These are phyloP conservation scores for Drosophila takahashii DNA, from an alignment of 1,140 invertebrate genomes.

Conservation along the genomic window DNA sequence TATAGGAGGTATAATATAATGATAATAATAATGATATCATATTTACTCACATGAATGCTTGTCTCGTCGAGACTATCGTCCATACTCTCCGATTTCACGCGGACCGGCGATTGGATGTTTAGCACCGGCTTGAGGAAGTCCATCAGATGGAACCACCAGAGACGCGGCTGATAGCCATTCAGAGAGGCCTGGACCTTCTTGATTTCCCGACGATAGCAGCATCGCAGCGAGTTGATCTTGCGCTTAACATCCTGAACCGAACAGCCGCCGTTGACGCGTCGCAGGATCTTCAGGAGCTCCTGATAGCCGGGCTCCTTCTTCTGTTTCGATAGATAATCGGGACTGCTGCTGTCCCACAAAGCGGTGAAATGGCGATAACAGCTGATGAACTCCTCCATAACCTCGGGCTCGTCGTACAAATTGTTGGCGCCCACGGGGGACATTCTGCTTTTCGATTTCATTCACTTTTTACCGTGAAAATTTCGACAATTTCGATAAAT, in stretches of 20 bases:
- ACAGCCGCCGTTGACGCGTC: slow-evolving; percentile 48
- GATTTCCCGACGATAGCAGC: slow-evolving; percentile 63
- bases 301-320: slow-evolving; percentile 62
- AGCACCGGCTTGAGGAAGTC: slow-evolving; percentile 65
- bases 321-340: slow-evolving; percentile 62
- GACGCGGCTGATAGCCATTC: slow-evolving; percentile 51
- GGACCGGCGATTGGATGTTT: slow-evolving; percentile 30
- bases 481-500: no score
- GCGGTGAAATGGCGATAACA: slow-evolving; percentile 62
- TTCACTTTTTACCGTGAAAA: background rate
- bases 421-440: background rate
- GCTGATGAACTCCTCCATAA: slow-evolving; percentile 70
- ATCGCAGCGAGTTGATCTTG: slow-evolving; percentile 67
- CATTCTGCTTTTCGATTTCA: background rate
- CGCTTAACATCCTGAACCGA: slow-evolving; percentile 59
- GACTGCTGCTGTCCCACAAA: slow-evolving; percentile 54
- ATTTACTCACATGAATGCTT: slow-evolving; percentile 51
- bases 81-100: slow-evolving; percentile 35
- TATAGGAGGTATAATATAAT: no score
- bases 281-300: slow-evolving; percentile 59
- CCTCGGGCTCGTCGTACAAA: slow-evolving; percentile 63
- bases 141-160: slow-evolving; percentile 69
- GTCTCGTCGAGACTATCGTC: slow-evolving; percentile 60
- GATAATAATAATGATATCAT: no score
- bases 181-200: slow-evolving; percentile 52